Percentiles rank a stretch among this genome's conserved stretches.
Conservation (phyloP, 37 sponge, comb jelly and placozoan species). For the Haliclona indistincta region DNA sequence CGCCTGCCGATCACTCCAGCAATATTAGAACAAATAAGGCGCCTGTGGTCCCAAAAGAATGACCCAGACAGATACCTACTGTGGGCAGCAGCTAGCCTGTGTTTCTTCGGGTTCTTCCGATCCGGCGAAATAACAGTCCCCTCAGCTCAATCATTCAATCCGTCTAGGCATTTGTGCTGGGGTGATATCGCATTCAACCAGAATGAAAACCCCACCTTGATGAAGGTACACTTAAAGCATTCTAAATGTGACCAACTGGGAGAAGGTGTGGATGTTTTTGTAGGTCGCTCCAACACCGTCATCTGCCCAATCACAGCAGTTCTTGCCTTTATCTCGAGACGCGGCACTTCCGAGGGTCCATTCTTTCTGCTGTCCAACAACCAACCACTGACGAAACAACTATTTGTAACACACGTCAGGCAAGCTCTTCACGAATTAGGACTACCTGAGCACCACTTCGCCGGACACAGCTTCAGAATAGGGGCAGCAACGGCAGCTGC, state of each 20-base stretch:
- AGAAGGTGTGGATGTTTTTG: slow-evolving; percentile 30
- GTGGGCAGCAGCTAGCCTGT: slow-evolving; percentile 42
- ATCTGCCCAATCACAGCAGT: slow-evolving; percentile 36
- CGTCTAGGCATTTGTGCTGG: slow-evolving; percentile 21
- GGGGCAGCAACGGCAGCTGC: not conserved
- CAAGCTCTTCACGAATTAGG: too few species aligned
- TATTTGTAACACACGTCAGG: too few species aligned
- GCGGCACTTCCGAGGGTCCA: too few species aligned
- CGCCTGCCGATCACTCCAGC: slow-evolving; percentile 52
- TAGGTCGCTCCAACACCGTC: slow-evolving; percentile 7
- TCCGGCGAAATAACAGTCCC: slow-evolving; percentile 27
- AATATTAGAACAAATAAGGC: slow-evolving; percentile 9
- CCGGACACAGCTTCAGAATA: not conserved
- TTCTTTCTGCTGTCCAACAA: too few species aligned
- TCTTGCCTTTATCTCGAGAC: slow-evolving; percentile 9
- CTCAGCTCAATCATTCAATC: slow-evolving; percentile 1
- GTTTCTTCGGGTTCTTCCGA: slow-evolving; percentile 58
- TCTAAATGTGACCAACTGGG: too few species aligned
- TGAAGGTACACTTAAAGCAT: slow-evolving; percentile 12
- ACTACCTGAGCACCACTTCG: not conserved
- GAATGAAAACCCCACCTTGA: not conserved
- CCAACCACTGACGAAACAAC: not conserved
- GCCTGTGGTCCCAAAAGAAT: too few species aligned
- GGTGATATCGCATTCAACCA: slow-evolving; percentile 31
- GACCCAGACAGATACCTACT: slow-evolving; percentile 10